phyloP scores from a whole-genome alignment of 2,113 vertebrate genomes.

The Clupea harengus region DNA sequence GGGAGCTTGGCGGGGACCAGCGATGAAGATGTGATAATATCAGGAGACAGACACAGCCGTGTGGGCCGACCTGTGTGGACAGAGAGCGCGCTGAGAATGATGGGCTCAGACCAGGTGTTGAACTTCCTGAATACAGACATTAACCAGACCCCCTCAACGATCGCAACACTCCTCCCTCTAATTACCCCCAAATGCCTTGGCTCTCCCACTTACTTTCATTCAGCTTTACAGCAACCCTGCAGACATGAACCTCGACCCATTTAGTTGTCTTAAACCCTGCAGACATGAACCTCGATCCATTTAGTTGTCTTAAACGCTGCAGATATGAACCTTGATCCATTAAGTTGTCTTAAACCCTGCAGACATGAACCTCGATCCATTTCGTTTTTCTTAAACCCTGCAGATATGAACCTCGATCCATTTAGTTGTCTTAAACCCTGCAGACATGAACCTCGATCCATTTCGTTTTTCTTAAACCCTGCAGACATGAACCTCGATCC shows the following conservation, averaged over 20 bases:
- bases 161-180: conserved; percentile 75
- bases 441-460: background rate
- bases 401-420: no score
- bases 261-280: background rate
- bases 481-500: no score
- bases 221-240: background rate
- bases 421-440: background rate
- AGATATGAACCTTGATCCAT: no score
- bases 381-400: background rate
- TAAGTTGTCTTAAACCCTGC: background rate
- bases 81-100: conserved; percentile 64
- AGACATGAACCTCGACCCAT: background rate
- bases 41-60: conserved; percentile 67
- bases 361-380: background rate
- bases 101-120: conserved; percentile 81
- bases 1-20: conserved; percentile 31
- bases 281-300: background rate
- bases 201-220: conserved; percentile 36
- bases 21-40: conserved; percentile 80
- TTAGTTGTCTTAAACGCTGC: background rate
- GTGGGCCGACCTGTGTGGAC: conserved; percentile 63
- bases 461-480: no score
- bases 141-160: conserved; percentile 69
- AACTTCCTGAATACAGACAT: conserved; percentile 86
- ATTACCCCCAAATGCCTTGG: conserved; percentile 71